Evolutionary conservation across 2,888 invertebrate genomes (phyloP), one percentile per base, ranked within the genome.

Genomic region (Melanostoma scalare): DNA sequence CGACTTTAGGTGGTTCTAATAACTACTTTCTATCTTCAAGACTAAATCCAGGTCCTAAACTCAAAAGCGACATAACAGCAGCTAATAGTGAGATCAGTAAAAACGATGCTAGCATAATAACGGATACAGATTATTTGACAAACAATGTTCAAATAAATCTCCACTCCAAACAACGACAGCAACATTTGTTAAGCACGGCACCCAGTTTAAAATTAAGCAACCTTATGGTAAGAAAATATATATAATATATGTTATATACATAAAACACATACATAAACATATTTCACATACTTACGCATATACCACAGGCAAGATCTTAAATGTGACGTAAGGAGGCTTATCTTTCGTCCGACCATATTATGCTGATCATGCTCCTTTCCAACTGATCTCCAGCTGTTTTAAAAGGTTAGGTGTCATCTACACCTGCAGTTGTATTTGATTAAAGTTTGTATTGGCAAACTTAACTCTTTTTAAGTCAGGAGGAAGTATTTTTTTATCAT

Each of bases 161-260:
- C 50, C 69, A 79, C 56, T 5, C 52, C 4, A 75, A 76, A 46
- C 76, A 85, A 68, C 74, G 79, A 36, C 72, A 86, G 42, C 52
- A 48, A 40, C 86, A 86, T 86, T 79, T 90, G 86, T 88, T 89
- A 86, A 89, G 89, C 87, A 90, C 90, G 81, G 89, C 89, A 86
- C 91, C 91, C 73, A 91, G 91, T 86, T 87, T 90, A 78, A 91
- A 91, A 89, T 89, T 91, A 87, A 91, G 91, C 87, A 90, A 91
- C 88, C 89, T 91, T 87, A 91, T 91, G 91, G 91, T 91, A 89
- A 90, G 90, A 89, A 82, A 30, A 31, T 35, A 6, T 20, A 4
- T 8, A 58, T 50, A 31, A 6, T 4, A 53, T 8, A 50, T 2
- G 36, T 10, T 55, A 44, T 42, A 53, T 40, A 52, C 4, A 33